These are phyloP conservation scores for Melitaea athalia DNA, from an alignment of 2,888 invertebrate genomes.

Conservation along the genomic window DNA sequence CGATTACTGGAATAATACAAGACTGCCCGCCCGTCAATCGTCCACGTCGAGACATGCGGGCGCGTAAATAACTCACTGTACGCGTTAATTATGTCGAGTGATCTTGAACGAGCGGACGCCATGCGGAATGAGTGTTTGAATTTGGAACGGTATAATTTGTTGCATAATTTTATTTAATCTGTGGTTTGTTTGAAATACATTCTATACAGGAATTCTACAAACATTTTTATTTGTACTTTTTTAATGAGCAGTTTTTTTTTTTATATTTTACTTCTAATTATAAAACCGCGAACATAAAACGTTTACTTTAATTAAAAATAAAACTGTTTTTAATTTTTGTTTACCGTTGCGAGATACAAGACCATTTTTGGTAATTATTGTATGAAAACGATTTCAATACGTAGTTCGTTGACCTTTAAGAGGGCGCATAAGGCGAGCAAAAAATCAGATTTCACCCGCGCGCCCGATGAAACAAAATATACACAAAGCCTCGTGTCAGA, in stretches of 20 bases:
- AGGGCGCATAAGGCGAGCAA: no score
- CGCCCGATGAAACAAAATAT: no score
- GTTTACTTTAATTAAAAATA: neutral
- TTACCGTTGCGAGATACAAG: neutral
- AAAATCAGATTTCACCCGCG: no score
- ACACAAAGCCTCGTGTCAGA: no score
- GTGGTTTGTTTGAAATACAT: constrained; percentile 22
- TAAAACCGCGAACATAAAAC: neutral
- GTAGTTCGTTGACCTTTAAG: neutral
- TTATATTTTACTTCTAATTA: neutral
- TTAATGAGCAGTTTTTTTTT: constrained; percentile 1
- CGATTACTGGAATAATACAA: constrained; percentile 53
- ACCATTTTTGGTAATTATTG: neutral
- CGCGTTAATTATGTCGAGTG: constrained; percentile 75
- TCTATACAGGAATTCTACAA: neutral
- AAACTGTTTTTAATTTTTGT: neutral
- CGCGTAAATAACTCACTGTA: constrained; percentile 76
- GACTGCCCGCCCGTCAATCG: constrained; percentile 41
- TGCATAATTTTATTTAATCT: constrained; percentile 37
- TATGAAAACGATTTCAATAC: neutral
- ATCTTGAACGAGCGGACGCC: constrained; percentile 52
- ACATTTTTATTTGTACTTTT: neutral
- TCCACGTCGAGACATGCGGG: constrained; percentile 66
- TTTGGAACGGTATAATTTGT: constrained; percentile 51
- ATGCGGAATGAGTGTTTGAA: constrained; percentile 51